A percentile compares a stretch with the other conserved stretches of the same genome.
These are phyloP conservation scores for Drosophila sp. DNA, from an alignment of 1,140 invertebrate genomes.

Conservation along the genomic window DNA sequence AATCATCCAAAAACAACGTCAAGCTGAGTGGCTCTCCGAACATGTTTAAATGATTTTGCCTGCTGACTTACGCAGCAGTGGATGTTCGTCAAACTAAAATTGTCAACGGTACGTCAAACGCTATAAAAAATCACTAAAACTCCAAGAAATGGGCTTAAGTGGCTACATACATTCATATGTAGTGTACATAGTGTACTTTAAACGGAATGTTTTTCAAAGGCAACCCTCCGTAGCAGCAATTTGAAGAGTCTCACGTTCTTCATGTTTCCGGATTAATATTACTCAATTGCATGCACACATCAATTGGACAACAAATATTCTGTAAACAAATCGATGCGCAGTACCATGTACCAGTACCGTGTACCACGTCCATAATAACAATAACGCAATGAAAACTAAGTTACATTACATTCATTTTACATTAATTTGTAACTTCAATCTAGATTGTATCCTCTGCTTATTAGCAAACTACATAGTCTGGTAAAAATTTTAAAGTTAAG, in stretches of 20 bases:
- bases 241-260: slow-evolving; percentile 80
- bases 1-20: slow-evolving; percentile 60
- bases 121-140: slow-evolving; percentile 72
- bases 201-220: slow-evolving; percentile 44
- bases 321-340: not conserved
- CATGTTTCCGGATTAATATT: slow-evolving; percentile 73
- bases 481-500: no score
- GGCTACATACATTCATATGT: slow-evolving; percentile 51
- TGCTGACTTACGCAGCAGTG: slow-evolving; percentile 52
- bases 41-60: slow-evolving; percentile 37
- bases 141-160: slow-evolving; percentile 67
- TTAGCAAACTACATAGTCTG: no score
- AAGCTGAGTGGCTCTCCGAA: slow-evolving; percentile 41
- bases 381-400: no score
- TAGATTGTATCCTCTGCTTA: no score
- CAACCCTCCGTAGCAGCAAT: slow-evolving; percentile 28
- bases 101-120: slow-evolving; percentile 79
- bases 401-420: no score
- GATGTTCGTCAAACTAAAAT: slow-evolving; percentile 68
- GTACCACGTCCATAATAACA: not conserved
- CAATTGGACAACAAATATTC: slow-evolving; percentile 18
- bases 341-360: not conserved
- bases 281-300: slow-evolving; percentile 38
- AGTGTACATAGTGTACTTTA: slow-evolving; percentile 19
- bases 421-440: no score